Evolutionary conservation across 2,113 vertebrate genomes (phyloP), one percentile per base, ranked within the genome.

Genomic region (Coptodon rendalli): DNA sequence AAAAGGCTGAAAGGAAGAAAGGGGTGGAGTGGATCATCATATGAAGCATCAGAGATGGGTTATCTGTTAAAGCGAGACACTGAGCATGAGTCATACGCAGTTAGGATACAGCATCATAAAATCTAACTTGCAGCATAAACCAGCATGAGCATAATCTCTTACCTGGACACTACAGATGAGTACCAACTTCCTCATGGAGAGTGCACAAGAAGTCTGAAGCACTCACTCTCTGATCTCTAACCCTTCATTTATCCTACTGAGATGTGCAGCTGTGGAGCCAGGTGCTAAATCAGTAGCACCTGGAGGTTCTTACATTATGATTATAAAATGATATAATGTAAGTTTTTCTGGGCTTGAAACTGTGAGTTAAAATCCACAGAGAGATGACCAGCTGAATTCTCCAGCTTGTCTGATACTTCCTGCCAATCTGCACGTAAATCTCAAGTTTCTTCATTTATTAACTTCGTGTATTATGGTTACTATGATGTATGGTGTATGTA

Each of bases 311-410:
- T 2, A 45, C 38, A 73, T 16, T 16, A 0, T 16, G n/a, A 43
- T 10, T 43, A 17, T 16, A 45, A 45, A 73, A 27, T 24, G 2
- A 45, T 43, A 73, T 73, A 16, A 45, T 45, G 6, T 10, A 27
- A 0, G 0, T 27, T 45, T 73, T 27, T 1, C 24, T 19, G 68
- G 24, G 22, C 68, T 27, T 45, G n/a, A 45, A 48, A 1, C 2
- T 45, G 6, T 10, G 38, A 45, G 22, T 29, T 48, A 10, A 73
- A 48, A 3, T 48, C 68, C 68, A 73, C 68, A 43, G n/a, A 24
- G n/a, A 4, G 7, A 40, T 24, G n/a, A 24, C 4, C n/a, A 2
- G 68, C 40, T 45, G 22, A 17, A 5, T 17, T 73, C 8, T 17
- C n/a, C 22, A 17, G 40, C 57, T 61, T 34, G 57, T 0, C 0